Percentiles rank a stretch among this genome's conserved stretches.
phyloP scores from a whole-genome alignment of 1,140 invertebrate species.

The Eupeodes corollae region DNA sequence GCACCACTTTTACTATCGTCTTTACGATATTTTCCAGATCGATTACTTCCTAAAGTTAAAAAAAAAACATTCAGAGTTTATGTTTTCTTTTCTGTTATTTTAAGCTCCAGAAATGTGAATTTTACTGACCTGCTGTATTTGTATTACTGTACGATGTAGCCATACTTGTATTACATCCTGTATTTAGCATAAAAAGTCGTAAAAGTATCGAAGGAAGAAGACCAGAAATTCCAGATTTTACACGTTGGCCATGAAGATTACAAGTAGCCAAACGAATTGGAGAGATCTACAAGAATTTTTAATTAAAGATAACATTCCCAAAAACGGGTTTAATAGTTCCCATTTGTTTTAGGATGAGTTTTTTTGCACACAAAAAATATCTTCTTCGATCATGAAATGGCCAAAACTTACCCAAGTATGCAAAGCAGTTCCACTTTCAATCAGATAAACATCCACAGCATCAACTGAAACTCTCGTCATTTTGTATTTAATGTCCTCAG shows the following conservation, averaged over 20 bases:
- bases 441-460: constrained; percentile 79
- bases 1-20: constrained; percentile 29
- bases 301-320: background rate
- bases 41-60: constrained; percentile 19
- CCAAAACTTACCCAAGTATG: constrained; percentile 61
- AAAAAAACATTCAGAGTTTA: constrained; percentile 8
- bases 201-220: constrained; percentile 68
- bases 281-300: constrained; percentile 50
- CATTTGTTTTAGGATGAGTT: background rate
- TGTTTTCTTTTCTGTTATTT: constrained; percentile 29
- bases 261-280: constrained; percentile 82
- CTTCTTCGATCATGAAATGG: background rate
- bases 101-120: constrained; percentile 16
- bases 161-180: constrained; percentile 19
- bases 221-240: constrained; percentile 80
- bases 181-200: constrained; percentile 55
- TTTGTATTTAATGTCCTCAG: constrained; percentile 88
- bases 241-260: constrained; percentile 85
- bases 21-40: constrained; percentile 26
- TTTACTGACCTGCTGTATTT: constrained; percentile 45
- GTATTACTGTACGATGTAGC: constrained; percentile 40
- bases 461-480: constrained; percentile 87
- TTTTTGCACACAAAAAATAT: constrained; percentile 7
- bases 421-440: constrained; percentile 77
- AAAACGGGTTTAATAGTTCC: background rate